phyloP scores from a whole-genome alignment of 2,113 vertebrate species.

The Myodes glareolus region DNA sequence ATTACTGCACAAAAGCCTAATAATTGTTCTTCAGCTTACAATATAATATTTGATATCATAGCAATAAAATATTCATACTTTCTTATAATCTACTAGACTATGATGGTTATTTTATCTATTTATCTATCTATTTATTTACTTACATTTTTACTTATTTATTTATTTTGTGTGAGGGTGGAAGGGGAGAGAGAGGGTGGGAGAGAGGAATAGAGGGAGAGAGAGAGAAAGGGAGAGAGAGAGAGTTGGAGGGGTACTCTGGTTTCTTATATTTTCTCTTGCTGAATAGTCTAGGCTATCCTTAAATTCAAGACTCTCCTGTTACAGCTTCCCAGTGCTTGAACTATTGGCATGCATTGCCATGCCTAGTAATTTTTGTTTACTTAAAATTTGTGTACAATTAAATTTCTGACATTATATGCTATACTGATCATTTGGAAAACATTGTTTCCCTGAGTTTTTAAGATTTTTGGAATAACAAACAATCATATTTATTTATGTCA shows the following conservation, averaged over 20 bases:
- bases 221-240: background rate
- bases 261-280: background rate
- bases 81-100: background rate
- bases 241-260: background rate
- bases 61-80: background rate
- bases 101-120: background rate
- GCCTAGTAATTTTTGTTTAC: background rate
- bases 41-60: background rate
- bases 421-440: background rate
- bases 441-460: background rate
- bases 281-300: background rate
- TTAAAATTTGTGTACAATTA: background rate
- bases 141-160: too few relatives aligned
- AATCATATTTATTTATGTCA: background rate
- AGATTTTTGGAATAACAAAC: background rate
- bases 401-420: background rate
- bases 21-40: background rate
- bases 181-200: background rate
- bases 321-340: background rate
- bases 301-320: background rate
- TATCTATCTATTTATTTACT: background rate
- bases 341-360: background rate
- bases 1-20: background rate
- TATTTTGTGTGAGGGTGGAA: too few relatives aligned
- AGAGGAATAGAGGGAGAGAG: background rate